These are phyloP conservation scores for Galemys pyrenaicus DNA, from an alignment of 2,113 vertebrate genomes.

Conservation along the genomic window DNA sequence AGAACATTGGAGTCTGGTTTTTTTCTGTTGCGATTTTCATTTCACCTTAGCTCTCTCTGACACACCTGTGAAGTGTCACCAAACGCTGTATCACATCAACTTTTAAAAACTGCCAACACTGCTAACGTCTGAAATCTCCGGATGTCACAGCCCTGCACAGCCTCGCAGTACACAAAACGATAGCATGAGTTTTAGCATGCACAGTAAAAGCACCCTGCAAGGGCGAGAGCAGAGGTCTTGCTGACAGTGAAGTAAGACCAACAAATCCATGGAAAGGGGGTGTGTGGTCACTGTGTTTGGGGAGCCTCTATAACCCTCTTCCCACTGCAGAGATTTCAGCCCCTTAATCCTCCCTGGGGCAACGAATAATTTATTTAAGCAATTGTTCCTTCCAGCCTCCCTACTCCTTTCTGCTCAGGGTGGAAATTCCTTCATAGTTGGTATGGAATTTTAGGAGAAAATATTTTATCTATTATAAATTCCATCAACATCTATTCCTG, in stretches of 20 bases:
- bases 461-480: constrained; percentile 30
- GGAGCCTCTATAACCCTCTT: constrained; percentile 47
- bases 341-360: background rate
- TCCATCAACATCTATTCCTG: background rate
- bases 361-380: background rate
- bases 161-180: constrained; percentile 73
- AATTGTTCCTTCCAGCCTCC: background rate
- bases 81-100: constrained; percentile 68
- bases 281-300: background rate
- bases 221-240: constrained; percentile 49
- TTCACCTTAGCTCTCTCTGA: constrained; percentile 64
- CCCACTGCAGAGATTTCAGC: background rate
- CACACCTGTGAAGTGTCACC: constrained; percentile 64
- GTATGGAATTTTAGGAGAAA: constrained; percentile 33
- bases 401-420: background rate
- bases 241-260: constrained; percentile 60
- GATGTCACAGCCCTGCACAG: constrained; percentile 63
- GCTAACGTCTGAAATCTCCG: constrained; percentile 68
- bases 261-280: constrained; percentile 41
- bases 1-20: constrained; percentile 73
- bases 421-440: background rate
- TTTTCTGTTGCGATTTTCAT: constrained; percentile 68
- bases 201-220: constrained; percentile 54
- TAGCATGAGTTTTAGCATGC: constrained; percentile 55
- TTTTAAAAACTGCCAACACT: constrained; percentile 72